Conservation (phyloP, 2,888 invertebrate species). For the Scotopteryx bipunctaria region DNA sequence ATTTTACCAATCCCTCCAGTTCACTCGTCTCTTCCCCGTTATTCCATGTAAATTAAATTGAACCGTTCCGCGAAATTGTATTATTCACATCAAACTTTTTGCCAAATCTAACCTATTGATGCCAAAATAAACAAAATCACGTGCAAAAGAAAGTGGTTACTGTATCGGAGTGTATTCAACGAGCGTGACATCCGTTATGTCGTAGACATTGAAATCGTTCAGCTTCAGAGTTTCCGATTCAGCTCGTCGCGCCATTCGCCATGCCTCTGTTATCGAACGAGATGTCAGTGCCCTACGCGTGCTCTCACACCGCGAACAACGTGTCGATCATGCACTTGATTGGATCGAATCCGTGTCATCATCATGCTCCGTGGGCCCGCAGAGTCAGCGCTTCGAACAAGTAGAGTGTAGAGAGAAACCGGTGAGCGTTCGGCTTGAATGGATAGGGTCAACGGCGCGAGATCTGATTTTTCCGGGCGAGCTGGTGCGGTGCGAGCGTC, state of each 20-base stretch:
- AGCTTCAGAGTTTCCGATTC: conserved; percentile 69
- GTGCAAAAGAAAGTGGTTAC: conserved; percentile 76
- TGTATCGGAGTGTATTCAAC: conserved; percentile 55
- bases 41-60: background rate
- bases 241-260: conserved; percentile 63
- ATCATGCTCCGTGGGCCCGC: conserved; percentile 46
- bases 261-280: conserved; percentile 56
- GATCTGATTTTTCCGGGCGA: conserved; percentile 72
- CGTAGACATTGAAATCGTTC: conserved; percentile 60
- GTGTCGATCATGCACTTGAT: conserved; percentile 20
- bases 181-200: conserved; percentile 67
- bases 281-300: conserved; percentile 50
- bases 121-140: conserved; percentile 64
- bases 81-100: background rate
- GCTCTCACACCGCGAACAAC: conserved; percentile 34
- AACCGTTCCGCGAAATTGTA: background rate
- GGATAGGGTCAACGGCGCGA: conserved; percentile 76
- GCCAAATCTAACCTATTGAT: conserved; percentile 9
- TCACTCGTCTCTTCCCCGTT: conserved; percentile 29
- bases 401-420: conserved; percentile 76
- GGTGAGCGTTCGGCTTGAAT: conserved; percentile 76
- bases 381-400: conserved; percentile 55
- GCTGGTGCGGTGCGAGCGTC: conserved; percentile 52
- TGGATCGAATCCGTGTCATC: conserved; percentile 37
- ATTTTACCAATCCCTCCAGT: conserved; percentile 40